Evolutionary conservation across 2,888 invertebrate species (phyloP).

Genomic region (Parnassius glacialis): DNA sequence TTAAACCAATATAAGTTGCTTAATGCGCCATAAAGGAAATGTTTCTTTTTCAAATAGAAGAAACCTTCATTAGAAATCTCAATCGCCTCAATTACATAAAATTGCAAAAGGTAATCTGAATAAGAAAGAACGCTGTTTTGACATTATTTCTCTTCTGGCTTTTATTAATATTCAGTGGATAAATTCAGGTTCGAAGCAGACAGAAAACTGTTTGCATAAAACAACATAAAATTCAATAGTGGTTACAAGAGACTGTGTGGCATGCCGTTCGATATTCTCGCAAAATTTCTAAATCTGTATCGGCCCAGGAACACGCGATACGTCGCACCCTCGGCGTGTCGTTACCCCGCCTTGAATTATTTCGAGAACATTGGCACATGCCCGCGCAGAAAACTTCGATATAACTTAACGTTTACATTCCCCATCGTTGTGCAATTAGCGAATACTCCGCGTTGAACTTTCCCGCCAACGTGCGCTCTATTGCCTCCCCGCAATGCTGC

Average conservation of each 20-base stretch:
- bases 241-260: slow-evolving; percentile 54
- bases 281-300: slow-evolving; percentile 50
- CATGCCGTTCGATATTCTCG: slow-evolving; percentile 48
- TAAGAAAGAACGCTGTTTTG: no score
- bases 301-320: slow-evolving; percentile 17
- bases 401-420: slow-evolving; percentile 20
- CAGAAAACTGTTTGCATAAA: no score
- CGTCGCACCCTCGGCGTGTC: slow-evolving; percentile 15
- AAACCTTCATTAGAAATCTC: no score
- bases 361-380: slow-evolving; percentile 29
- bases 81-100: no score
- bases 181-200: no score
- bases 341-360: slow-evolving; percentile 28
- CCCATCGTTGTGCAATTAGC: slow-evolving; percentile 23
- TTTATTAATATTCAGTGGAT: no score
- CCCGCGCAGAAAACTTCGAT: slow-evolving; percentile 19
- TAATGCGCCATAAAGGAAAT: no score
- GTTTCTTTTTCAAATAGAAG: no score
- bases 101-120: no score
- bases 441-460: slow-evolving; percentile 15
- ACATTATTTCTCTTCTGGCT: no score
- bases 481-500: slow-evolving; percentile 21
- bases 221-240: background rate
- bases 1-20: no score
- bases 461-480: slow-evolving; percentile 7